Conservation (phyloP, 92 coral and sea anemone species). For the Phenganax marumi region DNA sequence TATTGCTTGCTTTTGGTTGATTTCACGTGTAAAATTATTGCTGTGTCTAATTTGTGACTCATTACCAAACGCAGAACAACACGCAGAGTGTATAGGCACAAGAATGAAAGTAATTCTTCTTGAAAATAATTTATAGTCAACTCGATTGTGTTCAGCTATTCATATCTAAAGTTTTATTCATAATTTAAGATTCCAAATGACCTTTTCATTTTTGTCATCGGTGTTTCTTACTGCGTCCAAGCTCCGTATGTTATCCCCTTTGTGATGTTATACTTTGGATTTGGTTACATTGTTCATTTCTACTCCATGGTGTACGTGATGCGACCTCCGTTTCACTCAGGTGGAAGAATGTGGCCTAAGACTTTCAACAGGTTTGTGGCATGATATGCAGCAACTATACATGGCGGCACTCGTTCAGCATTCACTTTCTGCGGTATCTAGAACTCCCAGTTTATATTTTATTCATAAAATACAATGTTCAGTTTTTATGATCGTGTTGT, state of each 20-base stretch:
- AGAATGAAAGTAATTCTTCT: too few relatives aligned
- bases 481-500: too few relatives aligned
- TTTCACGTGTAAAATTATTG: background rate
- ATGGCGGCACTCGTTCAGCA: too few relatives aligned
- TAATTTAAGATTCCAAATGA: slow-evolving; percentile 68
- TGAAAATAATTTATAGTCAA: too few relatives aligned
- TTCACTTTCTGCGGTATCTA: background rate
- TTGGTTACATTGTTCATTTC: slow-evolving; percentile 76
- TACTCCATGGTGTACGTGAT: slow-evolving; percentile 79
- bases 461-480: too few relatives aligned
- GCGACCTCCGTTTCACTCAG: slow-evolving; percentile 76
- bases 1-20: background rate
- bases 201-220: slow-evolving; percentile 67
- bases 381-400: too few relatives aligned
- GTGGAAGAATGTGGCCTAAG: slow-evolving; percentile 92
- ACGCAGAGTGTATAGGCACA: too few relatives aligned
- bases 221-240: slow-evolving; percentile 79
- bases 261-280: slow-evolving; percentile 70
- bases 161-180: background rate
- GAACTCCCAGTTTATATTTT: too few relatives aligned
- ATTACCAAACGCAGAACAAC: too few relatives aligned
- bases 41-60: background rate
- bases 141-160: background rate
- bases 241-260: slow-evolving; percentile 91
- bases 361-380: slow-evolving; percentile 71